Evolutionary conservation across 2,888 invertebrate genomes (phyloP).

Genomic region (Epinotia demarniana): DNA sequence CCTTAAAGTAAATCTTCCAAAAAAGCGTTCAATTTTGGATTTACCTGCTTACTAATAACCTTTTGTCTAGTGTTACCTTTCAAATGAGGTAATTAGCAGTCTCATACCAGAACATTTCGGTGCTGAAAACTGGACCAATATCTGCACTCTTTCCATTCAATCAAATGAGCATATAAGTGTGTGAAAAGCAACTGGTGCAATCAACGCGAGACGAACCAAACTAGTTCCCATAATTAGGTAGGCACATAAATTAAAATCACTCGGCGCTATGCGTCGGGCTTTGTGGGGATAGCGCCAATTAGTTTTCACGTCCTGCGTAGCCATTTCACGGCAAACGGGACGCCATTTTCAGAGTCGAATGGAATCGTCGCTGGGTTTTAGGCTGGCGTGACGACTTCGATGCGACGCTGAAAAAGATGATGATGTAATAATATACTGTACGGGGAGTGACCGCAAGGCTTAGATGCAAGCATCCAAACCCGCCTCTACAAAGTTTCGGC

Average conservation of each 20-base stretch:
- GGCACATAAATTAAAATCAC: conserved; percentile 67
- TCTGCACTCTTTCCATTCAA: conserved; percentile 46
- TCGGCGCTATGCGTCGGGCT: conserved; percentile 51
- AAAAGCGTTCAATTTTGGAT: too few species aligned
- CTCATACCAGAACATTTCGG: not conserved
- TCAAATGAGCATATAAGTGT: conserved; percentile 56
- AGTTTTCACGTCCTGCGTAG: conserved; percentile 44
- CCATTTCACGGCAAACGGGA: conserved; percentile 38
- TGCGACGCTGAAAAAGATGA: conserved; percentile 13
- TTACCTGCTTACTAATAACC: not conserved
- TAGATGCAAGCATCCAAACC: too few species aligned
- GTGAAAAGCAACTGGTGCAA: conserved; percentile 56
- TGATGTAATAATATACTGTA: too few species aligned
- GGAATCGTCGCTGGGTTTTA: conserved; percentile 19
- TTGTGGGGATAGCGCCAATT: conserved; percentile 48
- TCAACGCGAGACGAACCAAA: conserved; percentile 53
- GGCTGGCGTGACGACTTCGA: conserved; percentile 9
- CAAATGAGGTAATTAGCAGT: not conserved
- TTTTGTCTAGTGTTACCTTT: not conserved
- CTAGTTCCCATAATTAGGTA: conserved; percentile 64
- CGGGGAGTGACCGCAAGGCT: too few species aligned
- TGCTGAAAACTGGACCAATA: not conserved
- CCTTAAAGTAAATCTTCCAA: too few species aligned
- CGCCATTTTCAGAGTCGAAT: conserved; percentile 40
- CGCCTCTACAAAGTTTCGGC: too few species aligned